These are phyloP conservation scores for Theocolax elegans DNA, from an alignment of 1,140 invertebrate species.

Conservation along the genomic window DNA sequence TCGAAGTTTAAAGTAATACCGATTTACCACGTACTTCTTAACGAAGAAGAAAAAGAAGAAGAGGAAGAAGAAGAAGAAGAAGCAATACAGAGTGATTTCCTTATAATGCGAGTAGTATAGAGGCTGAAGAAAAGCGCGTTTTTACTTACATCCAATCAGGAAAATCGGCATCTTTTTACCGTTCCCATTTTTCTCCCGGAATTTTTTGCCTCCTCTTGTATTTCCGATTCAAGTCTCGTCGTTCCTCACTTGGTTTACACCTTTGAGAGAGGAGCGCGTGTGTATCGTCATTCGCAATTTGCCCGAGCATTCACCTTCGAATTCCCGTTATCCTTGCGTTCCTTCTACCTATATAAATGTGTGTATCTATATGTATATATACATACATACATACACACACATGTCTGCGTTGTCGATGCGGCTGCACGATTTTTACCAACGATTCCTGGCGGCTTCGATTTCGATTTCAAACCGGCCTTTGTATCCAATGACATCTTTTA, in stretches of 20 bases:
- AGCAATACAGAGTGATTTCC: too few species aligned
- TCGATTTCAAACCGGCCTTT: too few species aligned
- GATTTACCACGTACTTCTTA: too few species aligned
- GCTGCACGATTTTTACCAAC: neutral
- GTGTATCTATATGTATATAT: neutral
- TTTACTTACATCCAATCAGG: neutral
- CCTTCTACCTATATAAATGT: conserved; percentile 39
- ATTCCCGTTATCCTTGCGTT: conserved; percentile 57
- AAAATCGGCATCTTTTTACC: conserved; percentile 23
- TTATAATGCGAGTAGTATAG: too few species aligned
- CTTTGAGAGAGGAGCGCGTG: conserved; percentile 16
- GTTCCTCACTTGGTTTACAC: conserved; percentile 46
- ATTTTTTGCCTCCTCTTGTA: conserved; percentile 28
- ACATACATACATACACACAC: neutral
- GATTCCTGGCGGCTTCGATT: too few species aligned
- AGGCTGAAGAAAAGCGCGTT: conserved; percentile 12
- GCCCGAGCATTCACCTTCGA: conserved; percentile 61
- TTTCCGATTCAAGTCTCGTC: conserved; percentile 46
- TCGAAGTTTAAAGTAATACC: too few species aligned
- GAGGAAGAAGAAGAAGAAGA: too few species aligned
- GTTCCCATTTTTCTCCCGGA: neutral
- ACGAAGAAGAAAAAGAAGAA: too few species aligned
- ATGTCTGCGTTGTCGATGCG: neutral
- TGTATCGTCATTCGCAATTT: conserved; percentile 56
- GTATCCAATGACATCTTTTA: too few species aligned